These are phyloP conservation scores for Onychorhynchus coronatus DNA, from an alignment of 2,113 vertebrate species.

Conservation along the genomic window DNA sequence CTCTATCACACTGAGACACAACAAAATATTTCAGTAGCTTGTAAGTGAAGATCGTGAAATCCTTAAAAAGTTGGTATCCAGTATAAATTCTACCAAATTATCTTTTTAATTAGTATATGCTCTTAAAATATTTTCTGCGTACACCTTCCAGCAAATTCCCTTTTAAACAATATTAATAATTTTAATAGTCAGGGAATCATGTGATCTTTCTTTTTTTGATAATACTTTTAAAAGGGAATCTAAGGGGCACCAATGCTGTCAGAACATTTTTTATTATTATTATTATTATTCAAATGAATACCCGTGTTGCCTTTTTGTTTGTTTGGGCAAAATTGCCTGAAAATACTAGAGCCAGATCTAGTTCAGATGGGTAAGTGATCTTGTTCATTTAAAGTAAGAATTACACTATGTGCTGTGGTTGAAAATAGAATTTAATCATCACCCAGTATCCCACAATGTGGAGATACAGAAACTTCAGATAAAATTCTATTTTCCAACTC, in stretches of 20 bases:
- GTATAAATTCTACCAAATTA: neutral
- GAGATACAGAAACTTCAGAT: neutral
- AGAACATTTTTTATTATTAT: neutral
- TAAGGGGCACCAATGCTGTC: neutral
- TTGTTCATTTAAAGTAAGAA: neutral
- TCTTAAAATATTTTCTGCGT: neutral
- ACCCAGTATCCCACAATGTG: neutral
- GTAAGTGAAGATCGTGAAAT: neutral
- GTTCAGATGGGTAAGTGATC: rapidly evolving
- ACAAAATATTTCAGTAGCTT: neutral
- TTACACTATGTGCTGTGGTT: neutral
- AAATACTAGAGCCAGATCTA: neutral
- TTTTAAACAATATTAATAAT: neutral
- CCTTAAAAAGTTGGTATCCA: neutral
- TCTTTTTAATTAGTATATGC: neutral
- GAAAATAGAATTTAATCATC: neutral
- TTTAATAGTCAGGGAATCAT: neutral
- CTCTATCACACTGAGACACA: neutral
- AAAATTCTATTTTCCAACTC: neutral
- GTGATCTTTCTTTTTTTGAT: neutral
- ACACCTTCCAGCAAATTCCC: neutral
- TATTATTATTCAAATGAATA: neutral
- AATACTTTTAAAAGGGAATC: neutral
- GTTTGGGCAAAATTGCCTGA: neutral
- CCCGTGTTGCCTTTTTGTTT: neutral